Evolutionary conservation across 2,113 vertebrate species (phyloP).

Genomic region (Dipodomys stephensi): DNA sequence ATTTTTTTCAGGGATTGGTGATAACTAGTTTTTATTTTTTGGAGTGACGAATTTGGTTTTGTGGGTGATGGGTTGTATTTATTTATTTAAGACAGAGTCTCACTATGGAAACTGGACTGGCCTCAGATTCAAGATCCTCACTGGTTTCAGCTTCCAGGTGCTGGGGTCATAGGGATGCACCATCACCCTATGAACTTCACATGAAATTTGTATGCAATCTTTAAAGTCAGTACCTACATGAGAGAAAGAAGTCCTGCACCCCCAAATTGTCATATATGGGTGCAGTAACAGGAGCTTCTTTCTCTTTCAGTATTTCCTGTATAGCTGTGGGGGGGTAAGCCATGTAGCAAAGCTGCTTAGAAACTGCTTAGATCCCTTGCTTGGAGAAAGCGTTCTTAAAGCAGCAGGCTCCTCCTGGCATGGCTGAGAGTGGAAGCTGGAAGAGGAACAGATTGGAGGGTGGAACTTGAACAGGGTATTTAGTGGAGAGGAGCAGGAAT

Average conservation of each 20-base stretch:
- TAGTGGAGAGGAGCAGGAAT: background rate
- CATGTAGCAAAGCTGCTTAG: conserved; percentile 70
- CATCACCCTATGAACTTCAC: background rate
- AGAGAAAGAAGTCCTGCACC: background rate
- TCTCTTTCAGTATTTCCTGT: conserved; percentile 10
- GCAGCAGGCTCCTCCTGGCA: conserved; percentile 68
- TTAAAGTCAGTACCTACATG: conserved; percentile 25
- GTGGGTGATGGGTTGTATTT: background rate
- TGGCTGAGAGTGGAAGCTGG: conserved; percentile 24
- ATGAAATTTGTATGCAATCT: background rate
- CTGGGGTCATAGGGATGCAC: no score
- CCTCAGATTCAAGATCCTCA: no score
- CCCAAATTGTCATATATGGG: conserved; percentile 16
- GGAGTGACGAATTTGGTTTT: no score
- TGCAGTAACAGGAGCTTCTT: conserved; percentile 56
- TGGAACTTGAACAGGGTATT: conserved; percentile 54
- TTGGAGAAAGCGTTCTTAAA: conserved; percentile 72
- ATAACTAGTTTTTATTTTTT: conserved; percentile 18
- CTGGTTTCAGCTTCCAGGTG: no score
- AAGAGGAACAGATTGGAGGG: conserved; percentile 69
- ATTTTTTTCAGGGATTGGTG: background rate
- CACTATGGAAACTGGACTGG: no score
- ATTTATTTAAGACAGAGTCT: no score
- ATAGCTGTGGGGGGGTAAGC: background rate
- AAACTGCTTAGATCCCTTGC: conserved; percentile 65